Base-by-base conservation (phyloP, 2,888 invertebrate species). In the Callimorpha dominula region DNA sequence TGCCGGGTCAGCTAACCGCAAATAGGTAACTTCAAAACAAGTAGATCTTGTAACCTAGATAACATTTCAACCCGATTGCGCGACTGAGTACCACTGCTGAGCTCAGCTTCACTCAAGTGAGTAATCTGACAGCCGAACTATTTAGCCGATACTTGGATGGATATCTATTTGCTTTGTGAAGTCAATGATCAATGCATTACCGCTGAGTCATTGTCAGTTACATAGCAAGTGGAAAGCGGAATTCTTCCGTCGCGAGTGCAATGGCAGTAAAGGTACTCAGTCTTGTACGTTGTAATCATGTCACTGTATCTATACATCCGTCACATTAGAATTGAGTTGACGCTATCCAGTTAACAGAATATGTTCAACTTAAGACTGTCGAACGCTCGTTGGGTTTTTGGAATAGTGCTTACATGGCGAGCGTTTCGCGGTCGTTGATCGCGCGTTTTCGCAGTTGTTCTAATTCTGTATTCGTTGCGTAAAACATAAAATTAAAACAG, bases 91-190 rank as follows among this genome's bases (percentile, higher is more conserved):
- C 46, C 46, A 31, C 46, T 11, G 46, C 68, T 49, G 46, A 68
- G 20, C 49, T 57, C 68, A 60, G 17, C 15, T 65, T 31, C 49
- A 62, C 46, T 62, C 62, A 49, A 68, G 62, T 40, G 54, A 31
- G 15, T 71, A 65, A 71, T 71, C 57, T 65, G 54, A 60, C 46
- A 71, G 49, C 4, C 50, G 54, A 46, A 65, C 57, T 63, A 65
- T 52, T 52, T 70, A 52, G 40, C 50, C 64, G 63, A 65, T 54
- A 63, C 43, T 60, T 43, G n/a, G 52, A 40, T 52, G 52, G 64
- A 54, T 65, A 40, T 2, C 17, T n/a, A 43, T 65, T 43, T 54
- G 49, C 31, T 54, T 31, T 68, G 68, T 70, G 65, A 20, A 40
- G 43, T 54, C 65, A 70, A 49, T 64, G n/a, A 46, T 52, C 43